Conservation (phyloP, 2,797 vertebrate genomes). For the Characodon lateralis region DNA sequence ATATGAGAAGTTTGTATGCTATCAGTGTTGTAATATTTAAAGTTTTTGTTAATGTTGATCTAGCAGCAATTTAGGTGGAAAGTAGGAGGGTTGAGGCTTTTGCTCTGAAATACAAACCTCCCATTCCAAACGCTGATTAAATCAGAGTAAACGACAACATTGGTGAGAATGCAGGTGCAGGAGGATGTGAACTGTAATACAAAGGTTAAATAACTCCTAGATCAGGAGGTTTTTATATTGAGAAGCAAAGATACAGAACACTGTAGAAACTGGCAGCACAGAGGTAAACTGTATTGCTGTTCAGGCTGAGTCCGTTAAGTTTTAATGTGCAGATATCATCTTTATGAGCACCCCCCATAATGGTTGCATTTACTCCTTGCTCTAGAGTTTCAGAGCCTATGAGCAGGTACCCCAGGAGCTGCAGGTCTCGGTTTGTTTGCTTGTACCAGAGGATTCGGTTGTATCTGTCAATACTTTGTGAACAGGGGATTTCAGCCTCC, state of each 20-base stretch:
- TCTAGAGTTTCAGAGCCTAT: background rate
- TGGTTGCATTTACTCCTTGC: background rate
- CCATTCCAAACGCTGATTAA: background rate
- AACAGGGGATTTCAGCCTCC: background rate
- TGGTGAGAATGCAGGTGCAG: constrained; percentile 33
- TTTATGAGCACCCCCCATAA: background rate
- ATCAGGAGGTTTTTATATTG: constrained; percentile 22
- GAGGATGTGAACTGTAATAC: background rate
- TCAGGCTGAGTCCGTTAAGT: background rate
- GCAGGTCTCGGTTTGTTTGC: background rate
- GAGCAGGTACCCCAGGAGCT: background rate
- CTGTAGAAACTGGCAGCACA: constrained; percentile 28
- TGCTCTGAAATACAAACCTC: constrained; percentile 16
- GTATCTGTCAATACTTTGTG: background rate
- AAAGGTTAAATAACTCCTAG: background rate
- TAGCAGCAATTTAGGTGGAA: background rate
- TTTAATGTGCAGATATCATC: constrained; percentile 2
- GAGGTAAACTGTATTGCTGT: constrained; percentile 11
- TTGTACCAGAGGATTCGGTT: background rate
- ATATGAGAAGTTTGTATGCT: background rate
- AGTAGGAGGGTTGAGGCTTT: background rate
- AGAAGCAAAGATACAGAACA: background rate
- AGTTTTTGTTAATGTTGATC: background rate
- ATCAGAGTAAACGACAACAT: background rate
- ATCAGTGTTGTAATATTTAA: background rate